phyloP scores from a whole-genome alignment of 2,113 vertebrate genomes.

The Phyllostomus hastatus region DNA sequence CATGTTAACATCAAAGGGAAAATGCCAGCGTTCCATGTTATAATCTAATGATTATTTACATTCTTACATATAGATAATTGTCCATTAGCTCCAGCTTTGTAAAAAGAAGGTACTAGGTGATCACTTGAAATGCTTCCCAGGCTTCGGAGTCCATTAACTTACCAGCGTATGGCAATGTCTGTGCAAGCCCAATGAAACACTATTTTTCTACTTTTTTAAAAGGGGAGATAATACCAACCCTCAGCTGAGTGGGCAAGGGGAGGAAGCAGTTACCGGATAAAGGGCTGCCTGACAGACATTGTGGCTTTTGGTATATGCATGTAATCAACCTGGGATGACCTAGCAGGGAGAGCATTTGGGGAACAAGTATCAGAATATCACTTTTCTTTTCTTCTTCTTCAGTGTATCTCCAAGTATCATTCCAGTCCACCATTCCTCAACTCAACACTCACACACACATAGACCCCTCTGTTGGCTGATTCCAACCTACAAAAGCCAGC shows the following conservation, averaged over 20 bases:
- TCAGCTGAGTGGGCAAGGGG: background rate
- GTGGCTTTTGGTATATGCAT: background rate
- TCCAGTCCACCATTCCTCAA: background rate
- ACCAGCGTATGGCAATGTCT: background rate
- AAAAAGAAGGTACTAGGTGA: background rate
- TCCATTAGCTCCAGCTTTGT: background rate
- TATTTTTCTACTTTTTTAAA: background rate
- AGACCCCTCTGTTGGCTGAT: background rate
- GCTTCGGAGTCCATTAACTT: background rate
- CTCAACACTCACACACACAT: too few relatives aligned
- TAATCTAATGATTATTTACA: background rate
- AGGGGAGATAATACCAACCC: background rate
- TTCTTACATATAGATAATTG: background rate
- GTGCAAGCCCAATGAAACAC: background rate
- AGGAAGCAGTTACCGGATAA: background rate
- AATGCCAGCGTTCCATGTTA: background rate
- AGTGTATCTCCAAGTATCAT: background rate
- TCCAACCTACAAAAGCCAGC: background rate
- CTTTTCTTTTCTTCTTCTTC: background rate
- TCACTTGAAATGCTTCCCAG: background rate
- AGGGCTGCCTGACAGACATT: background rate
- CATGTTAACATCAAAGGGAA: background rate
- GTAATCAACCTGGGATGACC: background rate
- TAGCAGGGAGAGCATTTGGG: background rate
- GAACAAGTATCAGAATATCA: background rate